Base-by-base conservation (phyloP, 2,888 invertebrate genomes). In the Drosophila atripex region DNA sequence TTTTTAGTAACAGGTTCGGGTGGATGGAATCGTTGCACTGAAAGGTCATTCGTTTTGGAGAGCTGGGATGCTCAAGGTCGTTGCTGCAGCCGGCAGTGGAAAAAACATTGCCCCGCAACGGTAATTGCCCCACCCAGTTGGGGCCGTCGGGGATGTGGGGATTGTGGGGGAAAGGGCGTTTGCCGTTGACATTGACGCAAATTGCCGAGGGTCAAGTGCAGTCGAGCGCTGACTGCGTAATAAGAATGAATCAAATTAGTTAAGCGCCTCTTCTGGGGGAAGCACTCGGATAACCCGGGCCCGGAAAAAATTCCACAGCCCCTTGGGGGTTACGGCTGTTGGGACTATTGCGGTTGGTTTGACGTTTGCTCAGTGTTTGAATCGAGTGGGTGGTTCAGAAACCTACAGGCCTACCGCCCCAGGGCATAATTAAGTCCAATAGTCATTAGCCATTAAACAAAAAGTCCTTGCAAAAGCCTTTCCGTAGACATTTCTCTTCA, bases 121-220 rank as follows among this genome's bases (percentile, higher is more conserved):
- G 45, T 69, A 68, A 61, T 54, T 51, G 51, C 35, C 46, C 54
- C 21, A 30, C 50, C 50, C 35, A 8, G 14, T 12, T 11, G 50
- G 28, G 25, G 54, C 59, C 47, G 14, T 47, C n/a, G n/a, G 32
- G 43, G 16, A 11, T 52, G 43, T 35, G 50, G 50, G 45, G 7
- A 54, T 28, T 38, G 3, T 9, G 8, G 39, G 39, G 14, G 14
- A 8, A 18, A 41, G 39, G 39, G 39, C 18, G 58, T 35, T 63
- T 75, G 69, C 60, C 86, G 68, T 75, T 79, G 88, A 84, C 84
- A 87, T 87, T 84, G 84, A 84, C 88, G 88, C 76, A 87, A 87
- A 73, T 75, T 73, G 83, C 58, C 64, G 85, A 85, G 85, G 83
- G 83, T 83, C 83, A 83, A 83, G 82, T 74, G 80, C 71, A 69